Percentiles rank a stretch among this genome's conserved stretches.
phyloP scores from a whole-genome alignment of 1,140 invertebrate species.

The Pollicipes pollicipes region DNA sequence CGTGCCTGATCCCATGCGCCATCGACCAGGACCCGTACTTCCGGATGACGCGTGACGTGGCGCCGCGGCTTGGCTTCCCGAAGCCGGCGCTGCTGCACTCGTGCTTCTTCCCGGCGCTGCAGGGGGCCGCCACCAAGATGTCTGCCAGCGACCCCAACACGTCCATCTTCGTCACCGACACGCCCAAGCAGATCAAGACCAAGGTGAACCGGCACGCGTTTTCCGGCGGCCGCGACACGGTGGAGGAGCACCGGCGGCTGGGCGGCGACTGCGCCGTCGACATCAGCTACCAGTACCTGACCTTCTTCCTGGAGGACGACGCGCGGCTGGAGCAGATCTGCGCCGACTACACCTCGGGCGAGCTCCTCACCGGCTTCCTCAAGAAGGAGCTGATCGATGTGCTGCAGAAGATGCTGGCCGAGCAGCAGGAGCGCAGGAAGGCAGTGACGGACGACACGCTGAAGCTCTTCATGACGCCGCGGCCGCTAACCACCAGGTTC shows the following conservation, averaged over 20 bases:
- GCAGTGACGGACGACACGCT: slow-evolving; percentile 71
- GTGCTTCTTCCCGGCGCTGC: slow-evolving; percentile 84
- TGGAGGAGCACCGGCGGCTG: slow-evolving; percentile 75
- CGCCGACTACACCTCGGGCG: slow-evolving; percentile 70
- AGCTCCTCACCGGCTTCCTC: slow-evolving; percentile 79
- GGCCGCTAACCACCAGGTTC: too few species aligned
- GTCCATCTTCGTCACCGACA: slow-evolving; percentile 88
- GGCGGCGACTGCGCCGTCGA: slow-evolving; percentile 94
- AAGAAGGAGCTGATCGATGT: slow-evolving; percentile 76
- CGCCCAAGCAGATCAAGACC: slow-evolving; percentile 89
- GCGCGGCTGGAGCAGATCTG: slow-evolving; percentile 61
- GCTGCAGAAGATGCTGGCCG: slow-evolving; percentile 51
- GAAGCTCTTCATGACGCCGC: slow-evolving; percentile 61
- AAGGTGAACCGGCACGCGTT: slow-evolving; percentile 99
- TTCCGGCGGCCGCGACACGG: slow-evolving; percentile 80
- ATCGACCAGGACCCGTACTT: slow-evolving; percentile 99
- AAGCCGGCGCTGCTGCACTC: slow-evolving; percentile 94
- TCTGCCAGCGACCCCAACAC: slow-evolving; percentile 85
- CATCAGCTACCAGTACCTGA: slow-evolving; percentile 87
- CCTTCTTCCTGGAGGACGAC: slow-evolving; percentile 92
- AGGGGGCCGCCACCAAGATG: slow-evolving; percentile 96
- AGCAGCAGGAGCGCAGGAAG: slow-evolving; percentile 63
- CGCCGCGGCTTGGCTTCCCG: slow-evolving; percentile 61
- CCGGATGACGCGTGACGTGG: slow-evolving; percentile 92
- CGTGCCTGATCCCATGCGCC: slow-evolving; percentile 91